Percentiles rank a stretch among this genome's conserved stretches.
These are phyloP conservation scores for Gobius niger DNA, from an alignment of 2,113 vertebrate genomes.

Conservation along the genomic window DNA sequence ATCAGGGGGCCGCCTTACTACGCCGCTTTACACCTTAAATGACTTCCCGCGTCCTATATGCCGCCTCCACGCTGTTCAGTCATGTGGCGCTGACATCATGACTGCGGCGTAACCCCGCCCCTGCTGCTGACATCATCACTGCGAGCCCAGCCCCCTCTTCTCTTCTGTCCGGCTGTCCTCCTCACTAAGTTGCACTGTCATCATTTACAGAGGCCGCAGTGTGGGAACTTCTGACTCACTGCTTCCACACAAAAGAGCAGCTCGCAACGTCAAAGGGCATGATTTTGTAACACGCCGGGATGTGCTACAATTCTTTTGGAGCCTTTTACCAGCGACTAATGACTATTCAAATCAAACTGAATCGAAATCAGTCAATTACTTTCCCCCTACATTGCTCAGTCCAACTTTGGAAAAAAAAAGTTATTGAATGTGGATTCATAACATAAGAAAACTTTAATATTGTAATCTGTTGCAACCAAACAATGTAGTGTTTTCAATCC, in stretches of 20 bases:
- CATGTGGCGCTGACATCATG: constrained; percentile 56
- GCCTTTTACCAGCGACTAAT: too few species aligned
- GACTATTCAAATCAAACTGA: too few species aligned
- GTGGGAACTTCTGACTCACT: constrained; percentile 53
- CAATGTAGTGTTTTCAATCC: neutral
- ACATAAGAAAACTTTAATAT: neutral
- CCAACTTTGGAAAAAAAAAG: neutral
- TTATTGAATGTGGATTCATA: neutral
- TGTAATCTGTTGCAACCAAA: neutral
- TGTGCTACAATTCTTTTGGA: neutral
- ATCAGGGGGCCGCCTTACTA: neutral
- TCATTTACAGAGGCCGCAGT: constrained; percentile 8
- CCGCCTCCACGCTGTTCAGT: constrained; percentile 14
- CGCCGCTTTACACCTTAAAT: neutral
- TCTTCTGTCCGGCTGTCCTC: constrained; percentile 11
- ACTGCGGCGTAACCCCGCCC: neutral
- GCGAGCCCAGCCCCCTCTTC: constrained; percentile 23
- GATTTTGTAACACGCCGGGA: neutral
- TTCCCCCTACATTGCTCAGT: too few species aligned
- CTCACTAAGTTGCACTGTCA: constrained; percentile 44
- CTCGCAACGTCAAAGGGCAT: neutral
- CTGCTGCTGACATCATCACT: constrained; percentile 10
- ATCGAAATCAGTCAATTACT: too few species aligned
- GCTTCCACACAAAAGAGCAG: neutral
- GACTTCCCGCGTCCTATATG: neutral